Evolutionary conservation across 2,797 vertebrate species (phyloP), one percentile per base, ranked within the genome.

Genomic region (Sitta carolinensis): DNA sequence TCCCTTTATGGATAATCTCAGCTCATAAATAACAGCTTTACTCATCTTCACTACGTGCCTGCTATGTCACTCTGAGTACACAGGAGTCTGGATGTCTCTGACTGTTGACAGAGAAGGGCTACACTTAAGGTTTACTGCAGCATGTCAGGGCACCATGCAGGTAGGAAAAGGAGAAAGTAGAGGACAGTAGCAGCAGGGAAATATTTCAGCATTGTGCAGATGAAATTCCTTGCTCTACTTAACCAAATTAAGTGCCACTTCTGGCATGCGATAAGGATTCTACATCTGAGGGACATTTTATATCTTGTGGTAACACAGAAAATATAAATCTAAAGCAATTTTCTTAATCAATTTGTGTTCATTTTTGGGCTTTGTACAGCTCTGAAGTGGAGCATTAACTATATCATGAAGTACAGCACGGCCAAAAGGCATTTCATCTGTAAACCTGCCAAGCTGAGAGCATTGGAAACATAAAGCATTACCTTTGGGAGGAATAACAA

Each of bases 401-500:
- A 6, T 26, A 72, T 29, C 40, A 58, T 38, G 61, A 93, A 90
- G 77, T 85, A 89, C 34, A 57, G 43, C n/a, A 47, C 29, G 66
- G 78, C 27, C 61, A 86, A 84, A 93, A 87, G 55, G 57, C 50
- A 69, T 30, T 26, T 90, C 36, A 38, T 69, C 74, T 73, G 36
- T 73, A 90, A 94, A 89, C 16, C 64, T 83, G 66, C 15, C 40
- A 32, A 64, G 20, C n/a, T 87, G 72, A 87, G 54, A 89, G 57
- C 27, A 19, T 34, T 87, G 58, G 72, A 96, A 96, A 90, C 52
- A 32, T 86, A 63, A 89, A 87, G 43, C 19, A 5, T 50, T 92
- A 40, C 57, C 54, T 95, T 93, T 93, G 69, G 38, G 87, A 86
- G 22, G 16, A 88, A 84, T 69, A 81, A 13, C 40, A 93, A 92